Base-by-base conservation (phyloP, 2,888 invertebrate genomes). In the Leptinotarsa haldemani region DNA sequence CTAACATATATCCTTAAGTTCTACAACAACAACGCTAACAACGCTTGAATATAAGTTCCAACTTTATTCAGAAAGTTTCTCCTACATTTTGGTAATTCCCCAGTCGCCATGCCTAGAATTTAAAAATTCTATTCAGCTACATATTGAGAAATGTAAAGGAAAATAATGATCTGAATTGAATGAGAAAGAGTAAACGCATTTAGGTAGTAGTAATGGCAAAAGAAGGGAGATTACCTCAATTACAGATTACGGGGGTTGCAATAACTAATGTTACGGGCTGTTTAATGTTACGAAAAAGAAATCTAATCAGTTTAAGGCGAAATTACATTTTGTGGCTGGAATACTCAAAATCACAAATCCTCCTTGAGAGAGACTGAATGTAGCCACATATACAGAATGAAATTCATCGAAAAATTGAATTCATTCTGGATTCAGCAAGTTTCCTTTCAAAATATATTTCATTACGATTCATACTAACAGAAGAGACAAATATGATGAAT, bases 221-320 rank as follows among this genome's bases (percentile, higher is more conserved):
- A 65, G 70, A 58, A 70, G 72, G 65, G 67, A 69, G 69, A 74
- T 74, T 69, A 65, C 71, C 66, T 52, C 71, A 74, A 74, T 74
- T 74, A 74, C 66, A 66, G 74, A 69, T 71, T 58, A 71, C 71
- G 66, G 71, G 66, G 69, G 71, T 58, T 71, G 71, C 69, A 71
- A 71, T 74, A 74, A 71, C 71, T 68, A 74, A 74, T 74, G 74
- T 74, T 69, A 74, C 65, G 58, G 69, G 65, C 71, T 74, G 74
- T 71, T 74, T 74, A 74, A 74, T 71, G 74, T 69, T 69, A 74
- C 74, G 74, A 69, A 74, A 74, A 71, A 71, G 71, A 66, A 69
- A 74, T 74, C 69, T 69, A 71, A 66, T 71, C 69, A 71, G 74
- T 69, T 74, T 74, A 67, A 68, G 65, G 40, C 9, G 40, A 40